Conservation (phyloP, 2,888 invertebrate species). For the Meganola albula region DNA sequence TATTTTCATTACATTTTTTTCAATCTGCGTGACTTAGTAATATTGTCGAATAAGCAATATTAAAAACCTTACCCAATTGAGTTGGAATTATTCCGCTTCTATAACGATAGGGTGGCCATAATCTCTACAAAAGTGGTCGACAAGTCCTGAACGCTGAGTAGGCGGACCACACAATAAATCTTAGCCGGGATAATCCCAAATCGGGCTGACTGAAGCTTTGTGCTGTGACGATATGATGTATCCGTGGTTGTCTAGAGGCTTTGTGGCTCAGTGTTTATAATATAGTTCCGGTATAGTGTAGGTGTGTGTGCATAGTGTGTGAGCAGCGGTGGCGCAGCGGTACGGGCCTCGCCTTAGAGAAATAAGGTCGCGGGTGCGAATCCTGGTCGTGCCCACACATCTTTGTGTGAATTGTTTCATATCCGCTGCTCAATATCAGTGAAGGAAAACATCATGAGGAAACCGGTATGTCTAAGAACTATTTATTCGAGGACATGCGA, state of each 20-base stretch:
- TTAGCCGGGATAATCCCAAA: slow-evolving; percentile 42
- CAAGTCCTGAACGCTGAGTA: slow-evolving; percentile 23
- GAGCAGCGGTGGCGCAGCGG: slow-evolving; percentile 39
- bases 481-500: too few species aligned
- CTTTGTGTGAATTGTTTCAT: too few species aligned
- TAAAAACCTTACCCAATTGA: slow-evolving; percentile 17
- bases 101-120: slow-evolving; percentile 30
- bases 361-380: too few species aligned
- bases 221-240: slow-evolving; percentile 27
- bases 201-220: slow-evolving; percentile 35
- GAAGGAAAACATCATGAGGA: too few species aligned
- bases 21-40: too few species aligned
- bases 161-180: slow-evolving; percentile 47
- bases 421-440: too few species aligned
- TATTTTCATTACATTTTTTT: too few species aligned
- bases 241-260: slow-evolving; percentile 10
- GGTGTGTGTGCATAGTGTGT: slow-evolving; percentile 38
- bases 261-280: slow-evolving; percentile 11
- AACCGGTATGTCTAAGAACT: too few species aligned
- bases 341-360: too few species aligned
- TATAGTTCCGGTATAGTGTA: slow-evolving; percentile 39
- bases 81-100: slow-evolving; percentile 23
- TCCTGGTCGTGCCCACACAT: too few species aligned
- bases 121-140: slow-evolving; percentile 39
- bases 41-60: not conserved